phyloP scores from a whole-genome alignment of 2,888 invertebrate genomes.

The Euclidia mi region DNA sequence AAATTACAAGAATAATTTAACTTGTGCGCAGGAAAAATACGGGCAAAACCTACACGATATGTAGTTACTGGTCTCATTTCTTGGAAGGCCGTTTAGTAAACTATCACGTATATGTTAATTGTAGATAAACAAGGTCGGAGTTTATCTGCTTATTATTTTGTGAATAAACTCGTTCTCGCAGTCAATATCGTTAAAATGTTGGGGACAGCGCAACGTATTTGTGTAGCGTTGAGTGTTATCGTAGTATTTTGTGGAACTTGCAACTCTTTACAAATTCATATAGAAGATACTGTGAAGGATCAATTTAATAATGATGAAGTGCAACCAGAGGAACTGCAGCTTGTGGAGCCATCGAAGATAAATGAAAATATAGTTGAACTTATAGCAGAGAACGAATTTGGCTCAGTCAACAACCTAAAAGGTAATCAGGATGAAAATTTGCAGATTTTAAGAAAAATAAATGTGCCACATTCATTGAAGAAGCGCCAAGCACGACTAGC shows the following conservation, averaged over 20 bases:
- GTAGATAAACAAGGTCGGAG: constrained; percentile 68
- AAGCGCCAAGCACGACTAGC: constrained; percentile 57
- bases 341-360: constrained; percentile 11
- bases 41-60: constrained; percentile 7
- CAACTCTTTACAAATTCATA: constrained; percentile 41
- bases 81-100: constrained; percentile 34
- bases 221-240: constrained; percentile 46
- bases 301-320: constrained; percentile 12
- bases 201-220: constrained; percentile 46
- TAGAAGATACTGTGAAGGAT: constrained; percentile 20
- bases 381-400: constrained; percentile 21
- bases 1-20: too few species aligned
- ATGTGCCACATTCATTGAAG: constrained; percentile 10
- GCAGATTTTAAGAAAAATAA: constrained; percentile 5
- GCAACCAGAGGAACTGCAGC: constrained; percentile 16
- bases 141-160: constrained; percentile 54
- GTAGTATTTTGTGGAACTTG: constrained; percentile 50
- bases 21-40: constrained; percentile 8
- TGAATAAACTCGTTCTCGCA: constrained; percentile 32
- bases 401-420: neutral
- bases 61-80: constrained; percentile 21
- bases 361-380: constrained; percentile 26
- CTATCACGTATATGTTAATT: constrained; percentile 50
- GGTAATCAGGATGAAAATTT: constrained; percentile 12
- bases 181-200: constrained; percentile 63